Percentiles rank a stretch among this genome's conserved stretches.
phyloP scores from a whole-genome alignment of 2,888 invertebrate genomes.

The Orthosia gothica region DNA sequence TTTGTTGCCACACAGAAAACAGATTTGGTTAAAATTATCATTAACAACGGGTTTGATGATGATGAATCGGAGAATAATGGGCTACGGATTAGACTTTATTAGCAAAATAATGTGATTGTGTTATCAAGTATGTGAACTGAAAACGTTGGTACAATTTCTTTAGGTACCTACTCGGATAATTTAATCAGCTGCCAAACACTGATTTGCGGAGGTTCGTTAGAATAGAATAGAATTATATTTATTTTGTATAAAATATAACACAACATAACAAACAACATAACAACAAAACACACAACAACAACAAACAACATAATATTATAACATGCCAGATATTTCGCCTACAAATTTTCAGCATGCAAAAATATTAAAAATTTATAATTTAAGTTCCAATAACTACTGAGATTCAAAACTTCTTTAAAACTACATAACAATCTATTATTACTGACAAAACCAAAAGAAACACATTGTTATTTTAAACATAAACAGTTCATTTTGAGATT shows the following conservation, averaged over 20 bases:
- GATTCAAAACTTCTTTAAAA: no score
- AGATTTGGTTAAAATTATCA: slow-evolving; percentile 5
- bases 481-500: neutral
- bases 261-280: no score
- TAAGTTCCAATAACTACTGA: no score
- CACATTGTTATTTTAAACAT: neutral
- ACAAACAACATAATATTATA: no score
- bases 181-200: neutral
- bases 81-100: neutral
- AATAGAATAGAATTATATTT: no score
- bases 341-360: no score
- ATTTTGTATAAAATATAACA: no score
- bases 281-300: no score
- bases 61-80: neutral
- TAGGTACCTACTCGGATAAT: neutral
- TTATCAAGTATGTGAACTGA: neutral
- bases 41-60: neutral
- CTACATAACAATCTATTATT: no score
- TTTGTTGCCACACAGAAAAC: slow-evolving; percentile 8
- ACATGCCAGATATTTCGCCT: no score
- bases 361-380: no score
- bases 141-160: neutral
- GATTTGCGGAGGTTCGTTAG: neutral
- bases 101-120: neutral
- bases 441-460: no score